phyloP scores from a whole-genome alignment of 2,797 vertebrate species.

The Coracias cyanogaster region DNA sequence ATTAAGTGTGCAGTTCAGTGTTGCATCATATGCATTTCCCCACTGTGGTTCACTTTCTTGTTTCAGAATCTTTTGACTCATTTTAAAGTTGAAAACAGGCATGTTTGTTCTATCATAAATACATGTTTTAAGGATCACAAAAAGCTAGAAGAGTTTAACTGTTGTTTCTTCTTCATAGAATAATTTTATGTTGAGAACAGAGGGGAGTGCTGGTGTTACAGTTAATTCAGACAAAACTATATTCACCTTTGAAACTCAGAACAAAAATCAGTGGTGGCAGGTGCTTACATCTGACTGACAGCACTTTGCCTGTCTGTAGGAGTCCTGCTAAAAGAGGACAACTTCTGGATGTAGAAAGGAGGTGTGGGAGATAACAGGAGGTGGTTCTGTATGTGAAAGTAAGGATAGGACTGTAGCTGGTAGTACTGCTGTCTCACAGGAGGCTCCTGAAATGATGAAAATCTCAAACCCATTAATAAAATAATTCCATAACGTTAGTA shows the following conservation, averaged over 20 bases:
- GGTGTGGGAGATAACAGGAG: neutral
- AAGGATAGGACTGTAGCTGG: neutral
- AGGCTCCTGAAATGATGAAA: neutral
- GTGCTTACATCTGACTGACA: neutral
- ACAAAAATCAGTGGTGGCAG: neutral
- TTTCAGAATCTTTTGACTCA: neutral
- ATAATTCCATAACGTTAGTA: neutral
- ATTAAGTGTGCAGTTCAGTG: neutral
- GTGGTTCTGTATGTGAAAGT: neutral
- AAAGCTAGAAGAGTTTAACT: neutral
- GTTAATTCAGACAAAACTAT: neutral
- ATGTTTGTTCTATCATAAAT: neutral
- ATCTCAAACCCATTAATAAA: neutral
- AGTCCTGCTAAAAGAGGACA: neutral
- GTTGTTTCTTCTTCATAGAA: neutral
- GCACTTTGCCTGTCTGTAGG: neutral
- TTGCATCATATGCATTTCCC: neutral
- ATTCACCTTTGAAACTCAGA: neutral
- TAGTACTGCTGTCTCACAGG: neutral
- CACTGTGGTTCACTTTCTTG: neutral
- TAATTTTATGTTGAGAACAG: neutral
- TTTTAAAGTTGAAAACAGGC: neutral
- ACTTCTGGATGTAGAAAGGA: neutral
- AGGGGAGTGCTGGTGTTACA: neutral
- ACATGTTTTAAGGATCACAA: neutral